Base-by-base conservation (phyloP, 2,797 vertebrate species). In the Siniperca obscura region DNA sequence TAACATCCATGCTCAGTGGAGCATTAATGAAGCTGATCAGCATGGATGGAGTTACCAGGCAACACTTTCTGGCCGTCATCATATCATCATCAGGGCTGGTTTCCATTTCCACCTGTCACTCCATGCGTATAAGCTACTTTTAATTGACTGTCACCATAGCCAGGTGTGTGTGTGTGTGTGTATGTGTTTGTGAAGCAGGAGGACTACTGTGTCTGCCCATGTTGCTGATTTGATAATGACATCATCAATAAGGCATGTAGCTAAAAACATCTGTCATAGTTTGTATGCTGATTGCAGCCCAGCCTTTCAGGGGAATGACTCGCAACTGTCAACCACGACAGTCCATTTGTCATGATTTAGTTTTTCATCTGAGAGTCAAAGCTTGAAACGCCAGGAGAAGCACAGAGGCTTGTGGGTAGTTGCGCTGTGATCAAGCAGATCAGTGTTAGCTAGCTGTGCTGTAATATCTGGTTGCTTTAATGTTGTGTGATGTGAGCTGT, bases 301-400 rank as follows among this genome's bases (percentile, higher is more conserved):
- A 76, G 78, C 61, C 72, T 87, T 86, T 73, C 30, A 78, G 73
- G 72, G 78, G 85, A 90, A 89, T 77, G 77, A 86, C 84, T 75
- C 87, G 81, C 80, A 92, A 93, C 89, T 90, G 87, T 94, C 92
- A 92, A 34, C 61, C 53, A 53, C 11, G 83, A 87, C 90, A 85
- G 84, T 80, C 74, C 85, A 91, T 94, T 91, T 81, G 83, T 95
- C 92, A 93, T 92, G 38, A 92, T 93, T 90, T 90, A 36, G 2
- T 81, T 79, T 84, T 81, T 66, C 50, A 57, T 84, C 82, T 76
- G 61, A 65, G 53, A 82, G 55, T 74, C 55, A 42, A 76, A 11
- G 75, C 77, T 77, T 62, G 59, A 75, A 82, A 84, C 25, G 17
- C 36, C 70, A 52, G 65, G 62, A 60, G 36, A 52, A 67, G 21